Evolutionary conservation across 2,888 invertebrate species (phyloP), one percentile per base, ranked within the genome.

Genomic region (Schrankia costaestrigalis): DNA sequence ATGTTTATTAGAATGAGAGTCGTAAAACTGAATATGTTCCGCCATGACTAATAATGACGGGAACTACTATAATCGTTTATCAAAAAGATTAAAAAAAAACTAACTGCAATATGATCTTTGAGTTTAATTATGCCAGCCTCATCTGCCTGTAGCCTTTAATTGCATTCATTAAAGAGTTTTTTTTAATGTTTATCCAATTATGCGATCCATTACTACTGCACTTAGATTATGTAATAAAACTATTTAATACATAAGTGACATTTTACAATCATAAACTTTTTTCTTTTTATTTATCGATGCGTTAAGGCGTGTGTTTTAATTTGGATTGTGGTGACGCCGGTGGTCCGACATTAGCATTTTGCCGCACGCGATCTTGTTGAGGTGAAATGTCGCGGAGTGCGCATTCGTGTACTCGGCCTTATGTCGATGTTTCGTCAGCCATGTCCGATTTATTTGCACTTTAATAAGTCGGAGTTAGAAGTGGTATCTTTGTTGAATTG

Each of bases 341-440:
- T 69, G 68, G 68, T 64, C 65, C 25, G 41, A 33, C 21, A 69
- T 69, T 69, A 46, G 63, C 69, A 69, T 69, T 43, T 42, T 37
- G 31, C 34, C 37, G 44, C 69, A 69, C 69, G 69, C 69, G 50
- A 67, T 39, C 31, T 31, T 41, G 19, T 3, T 12, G 15, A 3
- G 21, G 36, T 41, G 31, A 38, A 49, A 39, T 28, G 40, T 37
- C 38, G 47, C 51, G 44, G 36, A 28, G 7, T 17, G 30, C 33
- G 18, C 24, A n/a, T 46, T 33, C 38, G 32, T 50, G 45, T 46
- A 35, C 41, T 21, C 21, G 10, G 39, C 59, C 43, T 56, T 46
- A 61, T 27, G 37, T 44, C 33, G 39, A 42, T 42, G 47, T 29
- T 44, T 41, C 43, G 42, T 48, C 57, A 45, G 45, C 31, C 43